Evolutionary conservation across 1,140 invertebrate genomes (phyloP), one percentile per base, ranked within the genome.

Genomic region (Lepidotrigona ventralis): DNA sequence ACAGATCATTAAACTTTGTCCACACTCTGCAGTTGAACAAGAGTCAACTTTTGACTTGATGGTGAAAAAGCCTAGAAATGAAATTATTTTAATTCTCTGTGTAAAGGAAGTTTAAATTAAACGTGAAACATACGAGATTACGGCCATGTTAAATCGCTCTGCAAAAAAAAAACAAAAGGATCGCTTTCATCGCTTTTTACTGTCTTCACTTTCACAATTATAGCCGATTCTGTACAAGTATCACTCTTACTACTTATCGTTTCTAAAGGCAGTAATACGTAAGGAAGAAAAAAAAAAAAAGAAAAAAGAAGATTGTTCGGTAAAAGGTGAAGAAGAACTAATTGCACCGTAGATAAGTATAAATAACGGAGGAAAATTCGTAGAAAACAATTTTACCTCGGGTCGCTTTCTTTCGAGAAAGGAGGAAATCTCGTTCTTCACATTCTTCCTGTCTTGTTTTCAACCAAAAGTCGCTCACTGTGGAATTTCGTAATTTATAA

Each of bases 171-270:
- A 69, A 53, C 46, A 69, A 56, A 70, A 79, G 53, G 51, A 68
- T 78, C 76, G 51, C 76, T 78, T 54, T 78, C 63, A 53, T 78
- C 63, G 63, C 53, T 68, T 68, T 46, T 53, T 33, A 54, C 51
- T 53, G 46, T 53, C 46, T 78, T 51, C 21, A 53, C 75, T 78
- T 78, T 78, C 75, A 78, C 75, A 46, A 53, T 78, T 33, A 63
- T 6, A 54, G 51, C 11, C 8, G 26, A 64, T 53, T 21, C 46
- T 29, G 29, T 19, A 79, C n/a, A 58, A 68, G 51, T 64, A 54
- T 78, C 23, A 29, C 46, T 23, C 23, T n/a, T 66, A n/a, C 19
- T 46, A 46, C 39, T 46, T 46, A 23, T 12, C 14, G 21, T 51
- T 70, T 46, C 29, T 66, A 21, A 15, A 12, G 14, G 29, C 6